A percentile compares a stretch with the other conserved stretches of the same genome.
Conservation (phyloP, 2,888 invertebrate genomes). For the Trichopria drosophilae region DNA sequence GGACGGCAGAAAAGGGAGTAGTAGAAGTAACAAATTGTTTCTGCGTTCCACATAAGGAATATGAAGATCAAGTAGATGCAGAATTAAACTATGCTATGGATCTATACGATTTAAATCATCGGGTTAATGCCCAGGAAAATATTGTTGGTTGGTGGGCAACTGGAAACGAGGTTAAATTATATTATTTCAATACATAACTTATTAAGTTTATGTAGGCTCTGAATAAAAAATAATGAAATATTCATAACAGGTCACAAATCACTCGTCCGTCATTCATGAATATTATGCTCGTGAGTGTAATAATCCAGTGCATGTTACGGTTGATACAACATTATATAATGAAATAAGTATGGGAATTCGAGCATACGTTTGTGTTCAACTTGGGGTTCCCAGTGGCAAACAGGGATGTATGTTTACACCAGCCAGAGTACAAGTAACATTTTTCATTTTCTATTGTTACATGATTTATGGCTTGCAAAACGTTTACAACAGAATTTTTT, state of each 20-base stretch:
- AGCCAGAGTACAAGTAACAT: constrained; percentile 73
- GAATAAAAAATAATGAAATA: not conserved
- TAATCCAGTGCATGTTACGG: constrained; percentile 91
- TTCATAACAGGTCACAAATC: constrained; percentile 75
- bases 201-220: no score
- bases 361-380: constrained; percentile 88
- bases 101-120: constrained; percentile 88
- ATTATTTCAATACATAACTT: not conserved
- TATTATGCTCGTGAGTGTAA: constrained; percentile 94
- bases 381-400: constrained; percentile 93
- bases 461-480: no score
- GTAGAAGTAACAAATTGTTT: constrained; percentile 99
- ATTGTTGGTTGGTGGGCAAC: constrained; percentile 99
- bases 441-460: not conserved
- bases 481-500: constrained; percentile 7
- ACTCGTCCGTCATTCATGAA: constrained; percentile 96
- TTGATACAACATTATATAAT: constrained; percentile 88
- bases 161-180: constrained; percentile 75
- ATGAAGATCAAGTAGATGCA: constrained; percentile 95
- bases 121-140: constrained; percentile 89
- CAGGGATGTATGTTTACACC: constrained; percentile 97
- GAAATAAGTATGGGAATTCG: constrained; percentile 87
- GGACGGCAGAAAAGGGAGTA: constrained; percentile 85
- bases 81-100: constrained; percentile 96
- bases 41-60: constrained; percentile 98